These are phyloP conservation scores for Troglohyphantes excavatus DNA, from an alignment of 2,888 invertebrate species.

Conservation along the genomic window DNA sequence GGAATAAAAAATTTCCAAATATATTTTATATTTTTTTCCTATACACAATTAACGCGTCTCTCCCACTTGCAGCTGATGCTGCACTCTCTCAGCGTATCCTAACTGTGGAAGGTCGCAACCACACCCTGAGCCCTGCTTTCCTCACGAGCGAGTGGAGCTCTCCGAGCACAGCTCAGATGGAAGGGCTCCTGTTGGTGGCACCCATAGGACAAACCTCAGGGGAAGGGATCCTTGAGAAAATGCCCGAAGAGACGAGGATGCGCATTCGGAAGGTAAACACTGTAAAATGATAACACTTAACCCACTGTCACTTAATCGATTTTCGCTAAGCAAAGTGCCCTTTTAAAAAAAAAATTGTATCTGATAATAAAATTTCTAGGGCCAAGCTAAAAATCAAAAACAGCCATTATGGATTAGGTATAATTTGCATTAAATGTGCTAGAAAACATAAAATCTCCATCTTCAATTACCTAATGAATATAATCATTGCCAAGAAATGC, in stretches of 20 bases:
- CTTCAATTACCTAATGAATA: no score
- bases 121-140: slow-evolving; percentile 81
- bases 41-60: no score
- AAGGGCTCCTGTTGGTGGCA: slow-evolving; percentile 82
- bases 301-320: no score
- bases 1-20: no score
- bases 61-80: slow-evolving; percentile 80
- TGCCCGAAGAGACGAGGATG: slow-evolving; percentile 80
- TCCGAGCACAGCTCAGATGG: slow-evolving; percentile 81
- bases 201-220: slow-evolving; percentile 81
- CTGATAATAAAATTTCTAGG: no score
- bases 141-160: slow-evolving; percentile 82
- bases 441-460: no score
- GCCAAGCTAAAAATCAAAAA: no score
- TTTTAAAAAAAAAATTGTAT: no score
- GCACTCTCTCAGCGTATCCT: slow-evolving; percentile 79
- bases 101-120: slow-evolving; percentile 80
- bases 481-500: no score
- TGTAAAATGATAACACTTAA: not conserved
- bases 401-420: no score
- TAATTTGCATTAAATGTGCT: no score
- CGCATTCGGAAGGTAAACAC: not conserved
- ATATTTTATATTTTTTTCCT: slow-evolving; percentile 36
- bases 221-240: slow-evolving; percentile 80
- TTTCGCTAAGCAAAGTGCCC: no score